Percentiles rank a stretch among this genome's conserved stretches.
phyloP scores from a whole-genome alignment of 2,797 vertebrate genomes.

The Merluccius polli region DNA sequence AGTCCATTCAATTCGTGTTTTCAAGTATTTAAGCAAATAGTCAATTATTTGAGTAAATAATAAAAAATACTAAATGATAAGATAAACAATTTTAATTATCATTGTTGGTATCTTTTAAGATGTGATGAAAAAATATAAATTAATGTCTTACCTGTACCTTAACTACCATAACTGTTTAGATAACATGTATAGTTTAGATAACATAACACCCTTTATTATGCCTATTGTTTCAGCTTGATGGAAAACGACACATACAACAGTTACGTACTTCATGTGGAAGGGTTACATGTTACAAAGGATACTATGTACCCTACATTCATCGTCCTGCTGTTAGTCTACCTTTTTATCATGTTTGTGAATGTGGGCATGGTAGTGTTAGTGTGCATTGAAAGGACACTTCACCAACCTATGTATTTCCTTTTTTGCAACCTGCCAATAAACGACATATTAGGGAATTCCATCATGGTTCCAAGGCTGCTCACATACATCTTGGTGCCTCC shows the following conservation, averaged over 20 bases:
- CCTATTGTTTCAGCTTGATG: neutral
- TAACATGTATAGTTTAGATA: neutral
- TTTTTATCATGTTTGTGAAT: slow-evolving; percentile 39
- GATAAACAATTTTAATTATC: neutral
- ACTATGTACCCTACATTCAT: slow-evolving; percentile 27
- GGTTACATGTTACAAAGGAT: slow-evolving; percentile 28
- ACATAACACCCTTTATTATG: neutral
- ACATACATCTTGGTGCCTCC: slow-evolving; percentile 57
- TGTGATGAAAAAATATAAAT: neutral
- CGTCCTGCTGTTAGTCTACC: slow-evolving; percentile 40
- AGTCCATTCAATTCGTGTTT: too few species aligned
- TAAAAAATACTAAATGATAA: neutral
- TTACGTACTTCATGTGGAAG: slow-evolving; percentile 45
- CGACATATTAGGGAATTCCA: slow-evolving; percentile 65
- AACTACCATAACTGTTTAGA: neutral
- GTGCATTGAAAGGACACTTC: slow-evolving; percentile 48
- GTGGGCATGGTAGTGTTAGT: slow-evolving; percentile 36
- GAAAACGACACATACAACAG: slow-evolving; percentile 31
- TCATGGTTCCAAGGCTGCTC: slow-evolving; percentile 59
- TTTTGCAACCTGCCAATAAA: slow-evolving; percentile 68
- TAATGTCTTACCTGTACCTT: neutral
- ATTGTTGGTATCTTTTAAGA: neutral
- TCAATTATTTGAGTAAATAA: neutral
- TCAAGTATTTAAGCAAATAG: neutral
- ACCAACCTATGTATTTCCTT: slow-evolving; percentile 74